Evolutionary conservation across 2,888 invertebrate species (phyloP).

Genomic region (Dicranocentrus wangi): DNA sequence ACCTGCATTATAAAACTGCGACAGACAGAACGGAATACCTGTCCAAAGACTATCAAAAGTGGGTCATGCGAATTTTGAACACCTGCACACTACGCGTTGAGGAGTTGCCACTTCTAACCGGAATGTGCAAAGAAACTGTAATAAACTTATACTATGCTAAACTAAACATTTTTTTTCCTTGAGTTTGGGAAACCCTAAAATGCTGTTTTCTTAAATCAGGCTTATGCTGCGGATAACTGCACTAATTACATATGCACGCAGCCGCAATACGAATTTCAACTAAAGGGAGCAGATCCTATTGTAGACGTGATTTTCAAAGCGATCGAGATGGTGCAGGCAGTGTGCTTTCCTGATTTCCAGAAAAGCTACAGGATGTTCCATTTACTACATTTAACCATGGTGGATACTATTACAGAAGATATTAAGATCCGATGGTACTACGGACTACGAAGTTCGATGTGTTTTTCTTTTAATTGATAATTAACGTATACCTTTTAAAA

Average conservation of each 20-base stretch:
- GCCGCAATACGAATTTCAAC: constrained; percentile 30
- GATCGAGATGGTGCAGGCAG: constrained; percentile 42
- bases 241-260: constrained; percentile 41
- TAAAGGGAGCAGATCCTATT: constrained; percentile 39
- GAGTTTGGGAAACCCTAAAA: too few relatives aligned
- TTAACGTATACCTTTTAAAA: too few relatives aligned
- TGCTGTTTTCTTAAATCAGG: constrained; percentile 20
- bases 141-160: not conserved
- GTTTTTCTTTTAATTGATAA: too few relatives aligned
- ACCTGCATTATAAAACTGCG: constrained; percentile 31
- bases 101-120: not conserved
- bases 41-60: constrained; percentile 29
- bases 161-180: not conserved
- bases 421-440: constrained; percentile 52
- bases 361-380: constrained; percentile 60
- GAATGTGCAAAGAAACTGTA: constrained; percentile 49
- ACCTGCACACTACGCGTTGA: constrained; percentile 11
- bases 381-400: constrained; percentile 25
- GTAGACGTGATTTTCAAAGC: constrained; percentile 50
- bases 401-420: constrained; percentile 38
- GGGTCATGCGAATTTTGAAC: constrained; percentile 41
- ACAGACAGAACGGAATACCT: constrained; percentile 38
- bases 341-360: constrained; percentile 45
- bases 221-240: constrained; percentile 35
- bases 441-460: too few relatives aligned